Percentiles rank a stretch among this genome's conserved stretches.
Conservation (phyloP, 2,888 invertebrate genomes). For the Acronicta leporina region DNA sequence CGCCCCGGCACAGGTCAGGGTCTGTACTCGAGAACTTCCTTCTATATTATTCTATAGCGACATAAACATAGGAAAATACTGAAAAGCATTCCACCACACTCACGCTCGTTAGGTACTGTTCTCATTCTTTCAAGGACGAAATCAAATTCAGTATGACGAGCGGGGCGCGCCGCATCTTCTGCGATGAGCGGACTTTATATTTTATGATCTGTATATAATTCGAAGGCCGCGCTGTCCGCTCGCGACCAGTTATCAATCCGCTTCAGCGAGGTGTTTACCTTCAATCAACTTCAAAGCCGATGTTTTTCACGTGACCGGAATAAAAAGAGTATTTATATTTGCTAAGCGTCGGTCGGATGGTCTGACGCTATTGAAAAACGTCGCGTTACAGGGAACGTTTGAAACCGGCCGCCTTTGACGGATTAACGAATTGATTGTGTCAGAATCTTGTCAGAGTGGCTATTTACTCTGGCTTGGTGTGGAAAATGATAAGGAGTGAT, state of each 20-base stretch:
- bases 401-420: background rate
- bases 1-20: too few species aligned
- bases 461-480: background rate
- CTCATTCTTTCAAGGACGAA: too few species aligned
- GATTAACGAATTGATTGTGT: constrained; percentile 14
- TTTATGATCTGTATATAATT: background rate
- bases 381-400: background rate
- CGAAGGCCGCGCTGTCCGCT: background rate
- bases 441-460: background rate
- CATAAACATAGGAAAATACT: too few species aligned
- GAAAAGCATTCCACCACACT: too few species aligned
- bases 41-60: too few species aligned
- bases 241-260: constrained; percentile 4
- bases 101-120: too few species aligned
- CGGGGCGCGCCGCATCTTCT: background rate
- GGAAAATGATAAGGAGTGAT: background rate
- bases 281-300: constrained; percentile 43
- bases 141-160: too few species aligned
- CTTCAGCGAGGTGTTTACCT: constrained; percentile 19
- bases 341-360: background rate
- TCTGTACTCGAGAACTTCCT: too few species aligned
- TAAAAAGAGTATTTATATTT: constrained; percentile 25
- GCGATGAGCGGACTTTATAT: background rate
- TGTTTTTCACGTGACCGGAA: constrained; percentile 22
- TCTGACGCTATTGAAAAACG: background rate